Evolutionary conservation across 2,888 invertebrate genomes (phyloP), one percentile per base, ranked within the genome.

Genomic region (Tineola bisselliella): DNA sequence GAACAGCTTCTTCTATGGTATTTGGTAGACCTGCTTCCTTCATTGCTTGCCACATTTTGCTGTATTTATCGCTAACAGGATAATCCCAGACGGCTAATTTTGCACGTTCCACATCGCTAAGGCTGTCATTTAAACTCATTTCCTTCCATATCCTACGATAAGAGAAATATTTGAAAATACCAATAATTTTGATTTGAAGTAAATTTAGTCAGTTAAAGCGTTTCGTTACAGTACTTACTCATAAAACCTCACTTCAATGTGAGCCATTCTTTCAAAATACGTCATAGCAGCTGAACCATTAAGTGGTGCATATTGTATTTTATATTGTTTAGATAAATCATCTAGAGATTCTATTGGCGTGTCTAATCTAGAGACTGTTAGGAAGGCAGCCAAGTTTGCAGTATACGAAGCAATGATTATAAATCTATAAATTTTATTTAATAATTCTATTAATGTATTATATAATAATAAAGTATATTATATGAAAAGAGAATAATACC

Each of bases 91-190:
- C 99, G 0, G 99, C 98, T 13, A 98, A 79, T 76, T 97, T 95
- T 0, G 98, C 95, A 31, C 98, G 88, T 73, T 98, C 97, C 4
- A 95, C 90, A 62, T 96, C 94, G 18, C 92, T 91, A 60, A 98
- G 79, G 61, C 95, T 96, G 79, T 98, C 98, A 76, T 98, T 97
- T 18, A 99, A 82, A 38, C 97, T 97, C 94, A 99, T 96, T 69
- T 97, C 96, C 75, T 98, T 98, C 99, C 99, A 99, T 67, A 98
- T 98, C 68, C 96, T n/a, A n/a, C n/a, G n/a, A n/a, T n/a, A n/a
- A n/a, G n/a, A n/a, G n/a, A n/a, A n/a, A n/a, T n/a, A n/a, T n/a
- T n/a, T n/a, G n/a, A n/a, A n/a, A n/a, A n/a, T n/a, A n/a, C n/a
- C n/a, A n/a, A n/a, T n/a, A n/a, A n/a, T n/a, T n/a, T n/a, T n/a